Conservation (phyloP, 2,113 vertebrate genomes). For the Chaetops frenatus region DNA sequence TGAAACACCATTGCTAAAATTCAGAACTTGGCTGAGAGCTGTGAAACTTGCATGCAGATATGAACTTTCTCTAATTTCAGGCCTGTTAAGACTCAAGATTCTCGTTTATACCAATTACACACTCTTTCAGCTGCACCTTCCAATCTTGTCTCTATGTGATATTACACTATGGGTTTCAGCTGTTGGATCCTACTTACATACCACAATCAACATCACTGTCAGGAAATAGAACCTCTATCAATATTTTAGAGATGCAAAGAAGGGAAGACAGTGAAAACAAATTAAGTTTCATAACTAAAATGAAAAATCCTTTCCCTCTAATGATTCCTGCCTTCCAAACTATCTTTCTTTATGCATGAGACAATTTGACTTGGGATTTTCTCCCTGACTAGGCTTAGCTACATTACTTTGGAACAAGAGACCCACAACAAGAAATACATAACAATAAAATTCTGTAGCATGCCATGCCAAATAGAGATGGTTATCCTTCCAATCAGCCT, state of each 20-base stretch:
- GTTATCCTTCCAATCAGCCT: background rate
- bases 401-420: constrained; percentile 4
- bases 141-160: background rate
- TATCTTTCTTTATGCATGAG: background rate
- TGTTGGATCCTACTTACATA: background rate
- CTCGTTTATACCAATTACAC: background rate
- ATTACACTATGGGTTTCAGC: background rate
- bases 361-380: constrained; percentile 17
- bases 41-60: background rate
- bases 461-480: background rate
- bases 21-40: background rate
- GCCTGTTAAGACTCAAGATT: background rate
- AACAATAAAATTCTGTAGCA: background rate
- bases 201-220: background rate
- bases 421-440: background rate
- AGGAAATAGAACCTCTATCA: background rate
- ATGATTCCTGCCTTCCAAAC: background rate
- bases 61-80: background rate
- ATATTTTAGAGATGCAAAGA: constrained; percentile 10
- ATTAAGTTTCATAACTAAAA: constrained; percentile 16
- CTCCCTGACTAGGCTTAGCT: constrained; percentile 1
- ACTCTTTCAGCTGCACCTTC: background rate
- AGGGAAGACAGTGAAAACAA: constrained; percentile 7
- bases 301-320: constrained; percentile 13
- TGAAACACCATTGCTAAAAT: background rate